Evolutionary conservation across 2,113 vertebrate species (phyloP).

Genomic region (Greenwoodochromis staneri): DNA sequence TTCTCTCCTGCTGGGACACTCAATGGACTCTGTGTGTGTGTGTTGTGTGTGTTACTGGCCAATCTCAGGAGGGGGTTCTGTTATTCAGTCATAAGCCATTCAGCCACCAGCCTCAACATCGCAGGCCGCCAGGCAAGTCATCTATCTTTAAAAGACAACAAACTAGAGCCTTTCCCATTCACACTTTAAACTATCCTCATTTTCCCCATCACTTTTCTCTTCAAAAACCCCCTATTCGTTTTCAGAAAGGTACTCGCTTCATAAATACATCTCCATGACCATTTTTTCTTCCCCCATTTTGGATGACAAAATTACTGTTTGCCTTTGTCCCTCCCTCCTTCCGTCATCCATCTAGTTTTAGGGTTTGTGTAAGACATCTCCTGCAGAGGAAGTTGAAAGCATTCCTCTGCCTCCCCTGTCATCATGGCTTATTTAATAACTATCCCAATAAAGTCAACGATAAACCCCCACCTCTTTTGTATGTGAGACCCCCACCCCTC

Average conservation of each 20-base stretch:
- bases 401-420: constrained; percentile 64
- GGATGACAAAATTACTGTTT: constrained; percentile 20
- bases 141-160: constrained; percentile 59
- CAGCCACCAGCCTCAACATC: constrained; percentile 52
- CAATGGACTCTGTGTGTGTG: constrained; percentile 52
- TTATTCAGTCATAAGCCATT: constrained; percentile 68
- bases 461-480: constrained; percentile 18
- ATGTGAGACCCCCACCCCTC: constrained; percentile 30
- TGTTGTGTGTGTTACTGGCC: constrained; percentile 51
- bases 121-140: constrained; percentile 50
- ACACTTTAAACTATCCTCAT: background rate
- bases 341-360: constrained; percentile 28
- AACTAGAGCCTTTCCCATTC: constrained; percentile 23
- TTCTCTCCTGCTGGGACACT: constrained; percentile 60
- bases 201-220: constrained; percentile 19
- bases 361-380: constrained; percentile 53
- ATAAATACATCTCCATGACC: constrained; percentile 15
- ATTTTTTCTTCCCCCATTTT: constrained; percentile 18
- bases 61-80: constrained; percentile 60
- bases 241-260: background rate
- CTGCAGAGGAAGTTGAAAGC: constrained; percentile 66
- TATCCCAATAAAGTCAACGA: constrained; percentile 69
- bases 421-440: constrained; percentile 73
- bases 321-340: constrained; percentile 14
- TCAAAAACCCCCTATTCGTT: background rate